Conservation (phyloP, 2,888 invertebrate species). For the Scrobipalpa costella region DNA sequence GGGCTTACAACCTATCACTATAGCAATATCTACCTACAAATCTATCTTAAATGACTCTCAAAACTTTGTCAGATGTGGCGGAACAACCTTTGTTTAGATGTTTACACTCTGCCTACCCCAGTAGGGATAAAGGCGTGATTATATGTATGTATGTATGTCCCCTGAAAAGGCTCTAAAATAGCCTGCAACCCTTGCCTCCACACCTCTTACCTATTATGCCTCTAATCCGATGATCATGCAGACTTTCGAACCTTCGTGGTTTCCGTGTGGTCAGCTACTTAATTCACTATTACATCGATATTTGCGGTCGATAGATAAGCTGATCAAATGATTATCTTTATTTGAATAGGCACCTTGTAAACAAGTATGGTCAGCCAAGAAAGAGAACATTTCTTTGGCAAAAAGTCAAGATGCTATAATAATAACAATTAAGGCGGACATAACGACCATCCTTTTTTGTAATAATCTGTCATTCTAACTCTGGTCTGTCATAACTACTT, state of each 20-base stretch:
- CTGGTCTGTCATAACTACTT: too few species aligned
- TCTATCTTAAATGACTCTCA: too few species aligned
- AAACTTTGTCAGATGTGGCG: too few species aligned
- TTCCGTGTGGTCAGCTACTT: slow-evolving; percentile 29
- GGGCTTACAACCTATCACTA: too few species aligned
- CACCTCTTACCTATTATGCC: slow-evolving; percentile 18
- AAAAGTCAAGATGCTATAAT: background rate
- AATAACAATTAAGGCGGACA: too few species aligned
- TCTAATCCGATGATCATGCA: slow-evolving; percentile 30
- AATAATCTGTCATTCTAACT: too few species aligned
- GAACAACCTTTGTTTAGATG: too few species aligned
- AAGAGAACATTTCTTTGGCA: background rate
- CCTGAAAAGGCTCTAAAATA: background rate
- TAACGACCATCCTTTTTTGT: too few species aligned
- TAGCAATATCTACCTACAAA: too few species aligned
- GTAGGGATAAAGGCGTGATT: too few species aligned
- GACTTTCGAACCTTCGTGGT: slow-evolving; percentile 33
- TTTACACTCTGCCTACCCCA: too few species aligned
- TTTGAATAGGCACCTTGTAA: background rate
- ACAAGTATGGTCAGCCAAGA: background rate
- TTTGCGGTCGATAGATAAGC: slow-evolving; percentile 13
- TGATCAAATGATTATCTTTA: background rate
- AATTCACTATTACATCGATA: slow-evolving; percentile 8
- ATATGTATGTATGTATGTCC: background rate
- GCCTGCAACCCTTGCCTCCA: slow-evolving; percentile 27